Evolutionary conservation across 2,797 vertebrate species (phyloP).

Genomic region (Limosa lapponica): DNA sequence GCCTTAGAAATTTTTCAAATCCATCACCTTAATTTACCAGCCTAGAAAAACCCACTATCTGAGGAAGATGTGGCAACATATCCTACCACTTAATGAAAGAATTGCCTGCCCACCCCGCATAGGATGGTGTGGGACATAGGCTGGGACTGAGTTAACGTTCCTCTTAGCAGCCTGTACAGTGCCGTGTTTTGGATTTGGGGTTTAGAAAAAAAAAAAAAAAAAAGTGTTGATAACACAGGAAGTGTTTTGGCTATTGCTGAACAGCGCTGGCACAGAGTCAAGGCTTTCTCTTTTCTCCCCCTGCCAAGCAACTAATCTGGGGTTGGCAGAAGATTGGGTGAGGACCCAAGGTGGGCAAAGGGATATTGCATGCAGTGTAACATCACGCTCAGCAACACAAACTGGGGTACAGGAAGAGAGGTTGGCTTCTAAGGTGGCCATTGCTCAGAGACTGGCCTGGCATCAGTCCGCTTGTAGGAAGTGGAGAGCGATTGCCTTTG

Average conservation of each 20-base stretch:
- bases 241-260: background rate
- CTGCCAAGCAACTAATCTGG: background rate
- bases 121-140: fast-evolving
- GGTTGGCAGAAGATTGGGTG: background rate
- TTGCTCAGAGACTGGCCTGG: background rate
- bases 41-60: background rate
- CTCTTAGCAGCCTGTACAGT: background rate
- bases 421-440: background rate
- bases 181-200: background rate
- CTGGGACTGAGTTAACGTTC: background rate
- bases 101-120: background rate
- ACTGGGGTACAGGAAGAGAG: background rate
- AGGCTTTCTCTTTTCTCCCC: background rate
- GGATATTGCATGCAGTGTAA: background rate
- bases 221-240: background rate
- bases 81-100: background rate
- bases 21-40: background rate
- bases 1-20: background rate
- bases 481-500: background rate
- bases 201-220: background rate
- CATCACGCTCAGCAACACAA: background rate
- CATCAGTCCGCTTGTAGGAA: background rate
- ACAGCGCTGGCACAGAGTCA: background rate
- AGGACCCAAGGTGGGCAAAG: background rate
- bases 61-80: background rate